Evolutionary conservation across 2,888 invertebrate genomes (phyloP).

Genomic region (Xanthorhoe spadicearia): DNA sequence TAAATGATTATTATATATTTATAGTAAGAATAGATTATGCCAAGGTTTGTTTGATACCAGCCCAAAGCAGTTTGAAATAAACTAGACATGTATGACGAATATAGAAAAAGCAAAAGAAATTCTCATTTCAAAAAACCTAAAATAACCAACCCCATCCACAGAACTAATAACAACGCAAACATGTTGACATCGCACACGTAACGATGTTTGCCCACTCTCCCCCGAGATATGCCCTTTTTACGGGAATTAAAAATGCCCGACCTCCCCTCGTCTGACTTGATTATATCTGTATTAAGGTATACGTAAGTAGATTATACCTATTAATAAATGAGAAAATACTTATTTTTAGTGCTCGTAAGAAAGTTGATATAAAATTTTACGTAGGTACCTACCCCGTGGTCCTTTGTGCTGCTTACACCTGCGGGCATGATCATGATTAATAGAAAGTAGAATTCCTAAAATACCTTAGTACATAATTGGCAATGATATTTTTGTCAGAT

Average conservation of each 20-base stretch:
- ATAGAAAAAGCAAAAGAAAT: not conserved
- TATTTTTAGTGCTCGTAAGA: not conserved
- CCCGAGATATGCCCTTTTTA: conserved; percentile 76
- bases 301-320: conserved; percentile 7
- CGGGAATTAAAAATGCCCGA: conserved; percentile 72
- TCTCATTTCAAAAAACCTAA: conserved; percentile 13
- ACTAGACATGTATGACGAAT: not conserved
- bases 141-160: conserved; percentile 27
- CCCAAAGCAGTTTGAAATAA: not conserved
- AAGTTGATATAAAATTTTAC: not conserved
- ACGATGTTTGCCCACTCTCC: conserved; percentile 77
- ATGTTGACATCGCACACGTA: conserved; percentile 59
- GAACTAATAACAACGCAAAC: conserved; percentile 40
- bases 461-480: too few species aligned
- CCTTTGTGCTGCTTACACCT: too few species aligned
- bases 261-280: conserved; percentile 57
- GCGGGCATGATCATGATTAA: too few species aligned
- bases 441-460: too few species aligned
- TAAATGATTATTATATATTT: too few species aligned
- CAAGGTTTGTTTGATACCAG: too few species aligned
- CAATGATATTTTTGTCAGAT: not conserved
- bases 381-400: too few species aligned
- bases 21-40: too few species aligned
- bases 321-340: not conserved
- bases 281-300: conserved; percentile 48